Evolutionary conservation across 2,113 vertebrate genomes (phyloP), one percentile per base, ranked within the genome.

Genomic region (Misgurnus mizolepis): DNA sequence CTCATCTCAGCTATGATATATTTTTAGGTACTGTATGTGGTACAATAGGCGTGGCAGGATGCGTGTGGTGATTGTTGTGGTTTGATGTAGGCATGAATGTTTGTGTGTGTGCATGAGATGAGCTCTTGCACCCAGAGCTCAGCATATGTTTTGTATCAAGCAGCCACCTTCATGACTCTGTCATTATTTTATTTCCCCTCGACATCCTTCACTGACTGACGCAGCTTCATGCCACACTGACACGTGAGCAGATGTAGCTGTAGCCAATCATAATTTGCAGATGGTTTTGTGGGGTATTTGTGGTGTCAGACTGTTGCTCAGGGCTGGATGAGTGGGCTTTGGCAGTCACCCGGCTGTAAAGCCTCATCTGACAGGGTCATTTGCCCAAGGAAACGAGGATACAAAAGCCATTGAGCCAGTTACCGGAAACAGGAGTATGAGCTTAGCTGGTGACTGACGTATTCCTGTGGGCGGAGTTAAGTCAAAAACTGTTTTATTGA

Each of bases 21-120:
- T 84, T 71, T 85, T 84, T 83, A 81, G 76, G 67, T 83, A 80
- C 22, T 39, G 55, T 72, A 81, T 78, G 69, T 76, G 78, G 50
- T 17, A 34, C 27, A 34, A 3, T 34, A 74, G 56, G 58, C 34
- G 2, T 61, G 40, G 66, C 60, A 70, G 78, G 70, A 79, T 67
- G 72, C 47, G 53, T 34, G 18, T 58, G 77, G 55, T 72, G 70
- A 71, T 73, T 9, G 72, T 49, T 14, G 55, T 18, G 56, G 75
- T 49, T 27, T 69, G 62, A 43, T 64, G 14, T n/a, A 50, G 18
- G 47, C 15, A 47, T 47, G 34, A 22, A 11, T 64, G 43, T 70
- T 34, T 34, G 39, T 56, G 60, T 50, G 12, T 75, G 58, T 27
- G 41, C 47, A 45, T 34, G n/a, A 50, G 64, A 58, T 15, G 43